phyloP scores from a whole-genome alignment of 2,797 vertebrate species.

The Tenualosa thibaudeaui region DNA sequence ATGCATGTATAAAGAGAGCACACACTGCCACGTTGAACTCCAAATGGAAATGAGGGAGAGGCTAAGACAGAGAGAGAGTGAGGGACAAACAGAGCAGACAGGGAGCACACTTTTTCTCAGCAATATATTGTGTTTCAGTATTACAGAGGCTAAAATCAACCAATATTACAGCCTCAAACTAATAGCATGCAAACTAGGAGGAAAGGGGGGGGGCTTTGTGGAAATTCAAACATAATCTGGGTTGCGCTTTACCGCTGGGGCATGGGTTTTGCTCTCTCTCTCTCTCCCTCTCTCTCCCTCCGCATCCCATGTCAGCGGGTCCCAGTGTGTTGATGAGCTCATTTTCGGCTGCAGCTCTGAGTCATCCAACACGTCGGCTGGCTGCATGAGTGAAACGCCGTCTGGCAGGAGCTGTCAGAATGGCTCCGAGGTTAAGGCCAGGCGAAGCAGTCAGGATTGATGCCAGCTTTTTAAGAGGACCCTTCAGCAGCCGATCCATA shows the following conservation, averaged over 20 bases:
- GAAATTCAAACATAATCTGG: background rate
- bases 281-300: background rate
- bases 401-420: constrained; percentile 31
- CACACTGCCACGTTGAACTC: background rate
- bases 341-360: constrained; percentile 33
- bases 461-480: constrained; percentile 52
- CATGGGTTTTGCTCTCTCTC: background rate
- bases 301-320: background rate
- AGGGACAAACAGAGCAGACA: background rate
- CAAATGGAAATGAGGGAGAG: background rate
- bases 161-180: too few species aligned
- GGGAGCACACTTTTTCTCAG: background rate
- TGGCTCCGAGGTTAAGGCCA: constrained; percentile 51
- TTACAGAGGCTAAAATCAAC: too few species aligned
- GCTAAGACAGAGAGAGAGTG: background rate
- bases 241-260: background rate
- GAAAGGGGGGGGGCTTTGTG: background rate
- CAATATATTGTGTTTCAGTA: too few species aligned
- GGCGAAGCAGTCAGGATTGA: constrained; percentile 51
- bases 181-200: too few species aligned
- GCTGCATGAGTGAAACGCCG: constrained; percentile 14
- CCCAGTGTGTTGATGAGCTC: background rate
- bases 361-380: constrained; percentile 25
- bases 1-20: background rate
- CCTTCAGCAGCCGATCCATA: constrained; percentile 53